These are phyloP conservation scores for Dromococcyx pavoninus DNA, from an alignment of 2,797 vertebrate species.

Conservation along the genomic window DNA sequence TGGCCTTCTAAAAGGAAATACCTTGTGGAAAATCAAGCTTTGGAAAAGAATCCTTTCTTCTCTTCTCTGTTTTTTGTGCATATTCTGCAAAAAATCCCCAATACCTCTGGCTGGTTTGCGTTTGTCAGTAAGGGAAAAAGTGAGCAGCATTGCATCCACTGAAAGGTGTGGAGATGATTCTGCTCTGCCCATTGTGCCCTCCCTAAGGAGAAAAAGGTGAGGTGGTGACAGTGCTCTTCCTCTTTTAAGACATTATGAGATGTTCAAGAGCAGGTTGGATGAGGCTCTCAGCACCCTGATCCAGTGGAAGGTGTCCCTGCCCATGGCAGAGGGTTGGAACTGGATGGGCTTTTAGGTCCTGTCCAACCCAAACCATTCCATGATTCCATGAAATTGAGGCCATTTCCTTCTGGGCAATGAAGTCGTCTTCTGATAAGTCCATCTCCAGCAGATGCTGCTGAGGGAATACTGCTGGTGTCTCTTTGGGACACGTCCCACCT, in stretches of 20 bases:
- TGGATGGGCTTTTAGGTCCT: too few relatives aligned
- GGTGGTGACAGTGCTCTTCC: not conserved
- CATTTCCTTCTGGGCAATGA: not conserved
- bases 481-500: fast-evolving
- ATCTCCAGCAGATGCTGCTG: not conserved
- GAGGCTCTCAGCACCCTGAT: too few relatives aligned
- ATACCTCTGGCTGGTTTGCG: not conserved
- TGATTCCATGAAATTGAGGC: not conserved
- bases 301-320: too few relatives aligned
- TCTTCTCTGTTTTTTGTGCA: not conserved
- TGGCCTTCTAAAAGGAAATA: not conserved
- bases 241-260: not conserved
- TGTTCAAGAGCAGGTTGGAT: too few relatives aligned
- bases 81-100: not conserved
- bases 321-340: too few relatives aligned
- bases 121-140: not conserved
- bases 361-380: too few relatives aligned
- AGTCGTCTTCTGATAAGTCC: fast-evolving
- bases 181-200: not conserved
- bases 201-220: not conserved
- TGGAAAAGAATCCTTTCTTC: not conserved
- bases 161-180: not conserved
- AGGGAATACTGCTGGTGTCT: not conserved
- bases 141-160: too few relatives aligned
- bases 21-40: not conserved